phyloP scores from a whole-genome alignment of 2,113 vertebrate genomes.

The Barnardius zonarius region DNA sequence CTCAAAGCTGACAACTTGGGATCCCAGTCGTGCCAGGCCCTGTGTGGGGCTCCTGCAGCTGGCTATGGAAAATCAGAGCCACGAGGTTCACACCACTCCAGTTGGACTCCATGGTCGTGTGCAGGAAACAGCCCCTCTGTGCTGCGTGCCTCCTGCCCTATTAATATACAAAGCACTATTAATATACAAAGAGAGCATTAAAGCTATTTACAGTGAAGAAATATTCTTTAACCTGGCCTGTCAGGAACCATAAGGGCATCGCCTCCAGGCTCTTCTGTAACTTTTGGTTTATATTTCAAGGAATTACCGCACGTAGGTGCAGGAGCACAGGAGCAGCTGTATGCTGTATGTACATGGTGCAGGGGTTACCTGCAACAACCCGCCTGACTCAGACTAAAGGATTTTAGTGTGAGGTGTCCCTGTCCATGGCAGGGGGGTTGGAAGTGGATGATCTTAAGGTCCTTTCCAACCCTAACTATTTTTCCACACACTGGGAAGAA shows the following conservation, averaged over 20 bases:
- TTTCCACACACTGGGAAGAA: background rate
- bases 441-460: too few relatives aligned
- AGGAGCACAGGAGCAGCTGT: background rate
- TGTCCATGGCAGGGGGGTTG: too few relatives aligned
- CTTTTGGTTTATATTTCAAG: background rate
- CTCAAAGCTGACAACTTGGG: background rate
- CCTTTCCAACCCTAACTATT: background rate
- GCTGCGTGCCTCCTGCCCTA: background rate
- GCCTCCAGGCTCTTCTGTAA: background rate
- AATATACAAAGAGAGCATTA: background rate
- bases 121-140: background rate
- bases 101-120: background rate
- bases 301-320: background rate
- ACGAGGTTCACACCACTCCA: accelerated
- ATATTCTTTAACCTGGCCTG: background rate
- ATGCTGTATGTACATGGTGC: accelerated
- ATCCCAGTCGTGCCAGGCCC: accelerated
- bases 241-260: background rate
- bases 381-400: background rate
- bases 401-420: background rate
- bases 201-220: background rate
- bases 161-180: background rate
- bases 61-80: background rate
- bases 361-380: background rate
- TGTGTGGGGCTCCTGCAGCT: background rate